Conservation (phyloP, 23 tunicate genomes). For the Ciona savignyi region DNA sequence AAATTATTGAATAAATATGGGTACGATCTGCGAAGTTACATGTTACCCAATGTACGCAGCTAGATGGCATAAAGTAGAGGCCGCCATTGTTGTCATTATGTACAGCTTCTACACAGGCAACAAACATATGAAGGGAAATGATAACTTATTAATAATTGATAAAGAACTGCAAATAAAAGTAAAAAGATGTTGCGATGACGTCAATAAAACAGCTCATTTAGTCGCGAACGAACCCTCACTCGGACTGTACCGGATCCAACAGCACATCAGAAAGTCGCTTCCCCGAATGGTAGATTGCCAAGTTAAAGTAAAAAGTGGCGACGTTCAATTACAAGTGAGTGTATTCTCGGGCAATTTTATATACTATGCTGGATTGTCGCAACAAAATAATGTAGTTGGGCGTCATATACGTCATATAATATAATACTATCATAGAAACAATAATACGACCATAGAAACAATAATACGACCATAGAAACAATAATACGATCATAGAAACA, state of each 20-base stretch:
- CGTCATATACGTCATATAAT: too few relatives aligned
- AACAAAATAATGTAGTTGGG: too few relatives aligned
- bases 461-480: too few relatives aligned
- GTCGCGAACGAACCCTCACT: slow-evolving; percentile 95
- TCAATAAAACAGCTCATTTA: slow-evolving; percentile 72
- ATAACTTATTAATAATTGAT: neutral
- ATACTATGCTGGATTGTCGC: neutral
- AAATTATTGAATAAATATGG: too few relatives aligned
- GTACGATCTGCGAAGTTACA: too few relatives aligned
- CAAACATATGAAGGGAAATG: neutral
- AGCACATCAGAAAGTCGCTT: slow-evolving; percentile 71
- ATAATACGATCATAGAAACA: too few relatives aligned
- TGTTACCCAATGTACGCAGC: too few relatives aligned
- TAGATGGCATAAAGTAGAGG: too few relatives aligned
- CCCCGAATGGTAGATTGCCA: slow-evolving; percentile 44
- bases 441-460: too few relatives aligned
- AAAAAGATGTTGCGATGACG: slow-evolving; percentile 25
- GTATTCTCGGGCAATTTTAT: neutral
- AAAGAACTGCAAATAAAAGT: neutral
- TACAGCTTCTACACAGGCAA: neutral
- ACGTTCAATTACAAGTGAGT: slow-evolving; percentile 26
- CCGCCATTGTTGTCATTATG: neutral
- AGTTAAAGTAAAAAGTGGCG: slow-evolving; percentile 1
- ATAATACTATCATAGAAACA: too few relatives aligned
- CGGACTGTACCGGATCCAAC: slow-evolving; percentile 82